Percentiles rank a stretch among this genome's conserved stretches.
These are phyloP conservation scores for Myotis vivesi DNA, from an alignment of 2,797 vertebrate species.

Conservation along the genomic window DNA sequence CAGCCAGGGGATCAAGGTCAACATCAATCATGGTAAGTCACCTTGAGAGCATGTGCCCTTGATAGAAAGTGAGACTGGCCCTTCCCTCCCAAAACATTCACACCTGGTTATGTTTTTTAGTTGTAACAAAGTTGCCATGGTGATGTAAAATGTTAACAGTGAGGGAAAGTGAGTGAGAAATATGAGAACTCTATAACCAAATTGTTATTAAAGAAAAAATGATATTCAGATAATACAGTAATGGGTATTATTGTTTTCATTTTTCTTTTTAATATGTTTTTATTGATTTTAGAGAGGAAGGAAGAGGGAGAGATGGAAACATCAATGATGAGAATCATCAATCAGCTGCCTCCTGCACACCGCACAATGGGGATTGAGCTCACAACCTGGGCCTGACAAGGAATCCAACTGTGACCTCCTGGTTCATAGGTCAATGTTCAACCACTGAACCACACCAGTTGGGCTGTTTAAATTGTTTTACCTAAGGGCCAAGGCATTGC, in stretches of 20 bases:
- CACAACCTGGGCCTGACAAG: too few species aligned
- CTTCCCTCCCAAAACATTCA: not conserved
- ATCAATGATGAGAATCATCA: too few species aligned
- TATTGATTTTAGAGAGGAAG: too few species aligned
- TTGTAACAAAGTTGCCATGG: not conserved
- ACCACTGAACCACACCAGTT: too few species aligned
- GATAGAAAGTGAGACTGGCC: not conserved
- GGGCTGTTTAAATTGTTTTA: too few species aligned
- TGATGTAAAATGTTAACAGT: not conserved
- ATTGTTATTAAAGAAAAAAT: not conserved
- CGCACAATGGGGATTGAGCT: too few species aligned
- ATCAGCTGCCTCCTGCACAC: too few species aligned
- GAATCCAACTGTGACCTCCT: too few species aligned
- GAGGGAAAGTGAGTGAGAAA: not conserved
- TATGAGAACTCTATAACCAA: not conserved
- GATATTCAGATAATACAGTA: not conserved
- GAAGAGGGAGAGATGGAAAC: too few species aligned
- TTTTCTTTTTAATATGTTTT: not conserved
- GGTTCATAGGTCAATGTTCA: too few species aligned
- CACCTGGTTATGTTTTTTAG: too few species aligned
- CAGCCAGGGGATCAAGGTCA: not conserved
- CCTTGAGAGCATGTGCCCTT: fast-evolving
- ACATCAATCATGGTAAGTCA: not conserved
- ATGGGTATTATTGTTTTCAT: not conserved
- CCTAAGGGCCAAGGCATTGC: too few species aligned